Conservation (phyloP, 2,888 invertebrate genomes). For the Yponomeuta evonymella region DNA sequence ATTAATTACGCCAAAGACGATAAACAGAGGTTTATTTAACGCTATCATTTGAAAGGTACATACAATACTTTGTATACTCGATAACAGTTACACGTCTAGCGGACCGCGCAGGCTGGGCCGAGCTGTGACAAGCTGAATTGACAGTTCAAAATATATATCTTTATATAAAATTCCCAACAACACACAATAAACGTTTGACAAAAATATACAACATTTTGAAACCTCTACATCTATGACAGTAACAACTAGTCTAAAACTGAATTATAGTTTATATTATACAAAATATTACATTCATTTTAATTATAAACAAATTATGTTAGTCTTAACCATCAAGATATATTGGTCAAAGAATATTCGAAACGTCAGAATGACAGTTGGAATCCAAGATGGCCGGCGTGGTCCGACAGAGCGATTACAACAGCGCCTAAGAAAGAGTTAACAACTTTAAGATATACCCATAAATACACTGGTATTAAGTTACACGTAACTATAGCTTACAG, state of each 20-base stretch:
- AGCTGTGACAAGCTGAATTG: slow-evolving; percentile 15
- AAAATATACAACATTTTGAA: slow-evolving; percentile 24
- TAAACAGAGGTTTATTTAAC: slow-evolving; percentile 43
- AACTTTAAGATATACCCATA: slow-evolving; percentile 67
- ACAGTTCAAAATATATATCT: slow-evolving; percentile 26
- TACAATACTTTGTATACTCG: slow-evolving; percentile 48
- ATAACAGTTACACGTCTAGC: slow-evolving; percentile 57
- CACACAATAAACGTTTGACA: slow-evolving; percentile 30
- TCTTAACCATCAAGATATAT: neutral
- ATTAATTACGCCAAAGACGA: slow-evolving; percentile 51
- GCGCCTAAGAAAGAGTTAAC: slow-evolving; percentile 76
- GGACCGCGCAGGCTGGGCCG: slow-evolving; percentile 41
- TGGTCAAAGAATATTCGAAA: slow-evolving; percentile 14
- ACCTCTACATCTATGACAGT: slow-evolving; percentile 23
- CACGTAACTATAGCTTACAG: slow-evolving; percentile 55
- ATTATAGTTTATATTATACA: slow-evolving; percentile 13
- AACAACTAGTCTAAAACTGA: slow-evolving; percentile 16
- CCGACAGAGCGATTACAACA: slow-evolving; percentile 60
- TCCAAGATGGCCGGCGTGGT: slow-evolving; percentile 37
- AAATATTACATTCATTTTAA: slow-evolving; percentile 2
- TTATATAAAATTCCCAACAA: slow-evolving; percentile 27
- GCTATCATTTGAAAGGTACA: slow-evolving; percentile 59
- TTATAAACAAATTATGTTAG: slow-evolving; percentile 6
- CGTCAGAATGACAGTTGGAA: slow-evolving; percentile 12
- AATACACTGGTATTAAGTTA: slow-evolving; percentile 52